Evolutionary conservation across 1,140 invertebrate species (phyloP).

Genomic region (Marisa cornuarietis): DNA sequence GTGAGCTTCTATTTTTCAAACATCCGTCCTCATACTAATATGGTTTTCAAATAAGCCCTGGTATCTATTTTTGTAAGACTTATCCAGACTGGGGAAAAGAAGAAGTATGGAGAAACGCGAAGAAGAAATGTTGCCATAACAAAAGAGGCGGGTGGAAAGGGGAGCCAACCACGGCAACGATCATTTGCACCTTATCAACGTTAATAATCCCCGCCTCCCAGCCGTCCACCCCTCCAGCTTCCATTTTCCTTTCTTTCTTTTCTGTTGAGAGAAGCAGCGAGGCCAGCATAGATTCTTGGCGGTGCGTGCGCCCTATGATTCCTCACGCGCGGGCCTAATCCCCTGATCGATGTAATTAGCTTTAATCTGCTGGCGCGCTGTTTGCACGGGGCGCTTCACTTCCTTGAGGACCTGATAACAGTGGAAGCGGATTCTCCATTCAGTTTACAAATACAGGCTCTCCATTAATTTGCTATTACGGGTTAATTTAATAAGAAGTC

Average conservation of each 20-base stretch:
- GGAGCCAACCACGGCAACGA: not conserved
- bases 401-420: slow-evolving; percentile 10
- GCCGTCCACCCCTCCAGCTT: not conserved
- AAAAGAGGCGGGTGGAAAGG: too few relatives aligned
- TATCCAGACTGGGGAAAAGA: too few relatives aligned
- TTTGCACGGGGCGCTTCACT: slow-evolving; percentile 6
- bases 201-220: not conserved
- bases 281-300: not conserved
- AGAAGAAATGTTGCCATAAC: too few relatives aligned
- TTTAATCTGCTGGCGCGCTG: slow-evolving; percentile 18
- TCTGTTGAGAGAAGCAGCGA: not conserved
- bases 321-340: slow-evolving; percentile 23
- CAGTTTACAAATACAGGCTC: slow-evolving; percentile 35
- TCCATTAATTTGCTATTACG: slow-evolving; percentile 45
- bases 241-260: not conserved
- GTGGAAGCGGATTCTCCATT: slow-evolving; percentile 22
- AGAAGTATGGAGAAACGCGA: too few relatives aligned
- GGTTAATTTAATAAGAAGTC: slow-evolving; percentile 43
- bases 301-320: slow-evolving; percentile 20
- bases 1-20: too few relatives aligned
- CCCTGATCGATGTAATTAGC: slow-evolving; percentile 30
- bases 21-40: too few relatives aligned
- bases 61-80: too few relatives aligned
- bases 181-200: too few relatives aligned
- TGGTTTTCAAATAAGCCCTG: too few relatives aligned